Conservation (phyloP, 2,797 vertebrate species). For the Vultur gryphus region DNA sequence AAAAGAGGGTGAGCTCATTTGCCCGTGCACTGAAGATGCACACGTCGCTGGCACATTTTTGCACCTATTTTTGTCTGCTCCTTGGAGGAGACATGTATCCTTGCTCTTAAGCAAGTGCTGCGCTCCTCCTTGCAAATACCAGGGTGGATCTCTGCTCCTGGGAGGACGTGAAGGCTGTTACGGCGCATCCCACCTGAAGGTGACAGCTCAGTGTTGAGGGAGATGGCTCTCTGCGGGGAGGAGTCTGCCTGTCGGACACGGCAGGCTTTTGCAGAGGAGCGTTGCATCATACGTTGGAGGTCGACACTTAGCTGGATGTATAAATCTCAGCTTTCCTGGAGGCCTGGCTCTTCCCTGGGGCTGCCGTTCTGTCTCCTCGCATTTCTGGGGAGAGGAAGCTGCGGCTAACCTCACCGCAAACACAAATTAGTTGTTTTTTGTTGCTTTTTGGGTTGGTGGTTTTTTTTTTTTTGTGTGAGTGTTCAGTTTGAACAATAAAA, state of each 20-base stretch:
- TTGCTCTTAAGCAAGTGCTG: neutral
- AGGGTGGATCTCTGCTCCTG: neutral
- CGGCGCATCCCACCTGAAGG: neutral
- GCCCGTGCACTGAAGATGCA: neutral
- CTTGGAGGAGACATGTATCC: neutral
- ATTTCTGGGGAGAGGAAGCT: neutral
- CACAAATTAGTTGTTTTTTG: neutral
- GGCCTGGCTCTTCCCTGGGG: neutral
- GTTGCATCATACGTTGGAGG: neutral
- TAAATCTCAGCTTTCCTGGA: neutral
- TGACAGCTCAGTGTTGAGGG: neutral
- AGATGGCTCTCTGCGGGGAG: neutral
- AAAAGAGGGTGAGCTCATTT: neutral
- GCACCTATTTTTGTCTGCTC: neutral
- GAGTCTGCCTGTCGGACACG: neutral
- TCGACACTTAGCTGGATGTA: neutral
- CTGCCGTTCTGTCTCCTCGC: neutral
- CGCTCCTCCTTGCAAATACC: neutral
- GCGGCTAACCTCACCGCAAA: neutral
- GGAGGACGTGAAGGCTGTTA: neutral
- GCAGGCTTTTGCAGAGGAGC: neutral
- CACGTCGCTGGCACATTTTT: accelerated
- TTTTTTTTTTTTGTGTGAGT: constrained; percentile 7
- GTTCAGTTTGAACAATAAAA: constrained; percentile 72
- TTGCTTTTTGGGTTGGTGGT: neutral